phyloP scores from a whole-genome alignment of 2,113 vertebrate genomes.

The Gymnogyps californianus region DNA sequence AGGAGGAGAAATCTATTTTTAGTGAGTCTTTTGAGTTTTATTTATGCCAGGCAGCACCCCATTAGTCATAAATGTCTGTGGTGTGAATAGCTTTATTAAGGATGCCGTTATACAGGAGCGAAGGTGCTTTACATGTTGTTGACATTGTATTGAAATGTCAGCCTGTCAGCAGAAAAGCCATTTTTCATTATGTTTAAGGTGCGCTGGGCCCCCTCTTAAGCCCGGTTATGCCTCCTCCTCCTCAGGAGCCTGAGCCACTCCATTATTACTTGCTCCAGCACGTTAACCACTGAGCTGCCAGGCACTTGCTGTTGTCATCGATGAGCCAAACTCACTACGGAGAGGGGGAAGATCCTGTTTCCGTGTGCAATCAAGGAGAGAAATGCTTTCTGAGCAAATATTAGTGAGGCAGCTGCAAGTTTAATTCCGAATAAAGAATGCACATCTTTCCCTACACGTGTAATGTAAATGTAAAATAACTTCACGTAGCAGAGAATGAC shows the following conservation, averaged over 20 bases:
- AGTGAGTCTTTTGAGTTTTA: not conserved
- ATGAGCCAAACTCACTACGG: not conserved
- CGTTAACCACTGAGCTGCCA: not conserved
- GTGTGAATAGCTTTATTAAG: not conserved
- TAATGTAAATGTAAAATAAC: not conserved
- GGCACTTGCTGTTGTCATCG: not conserved
- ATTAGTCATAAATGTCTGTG: not conserved
- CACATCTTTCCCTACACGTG: fast-evolving
- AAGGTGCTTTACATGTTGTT: not conserved
- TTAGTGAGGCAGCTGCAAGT: not conserved
- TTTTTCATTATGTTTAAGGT: not conserved
- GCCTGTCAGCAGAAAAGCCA: not conserved
- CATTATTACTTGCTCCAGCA: not conserved
- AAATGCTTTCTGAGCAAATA: not conserved
- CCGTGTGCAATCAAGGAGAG: fast-evolving
- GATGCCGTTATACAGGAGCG: not conserved
- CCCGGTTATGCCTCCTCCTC: not conserved
- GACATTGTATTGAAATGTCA: conserved; percentile 25
- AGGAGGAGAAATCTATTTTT: not conserved
- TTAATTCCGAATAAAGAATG: not conserved
- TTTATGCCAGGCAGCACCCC: not conserved
- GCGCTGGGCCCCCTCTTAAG: not conserved
- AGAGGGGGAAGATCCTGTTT: fast-evolving
- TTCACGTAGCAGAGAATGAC: fast-evolving
- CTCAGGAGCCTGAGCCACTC: not conserved